These are phyloP conservation scores for Pollenia griseotomentosa DNA, from an alignment of 2,888 invertebrate species.

Conservation along the genomic window DNA sequence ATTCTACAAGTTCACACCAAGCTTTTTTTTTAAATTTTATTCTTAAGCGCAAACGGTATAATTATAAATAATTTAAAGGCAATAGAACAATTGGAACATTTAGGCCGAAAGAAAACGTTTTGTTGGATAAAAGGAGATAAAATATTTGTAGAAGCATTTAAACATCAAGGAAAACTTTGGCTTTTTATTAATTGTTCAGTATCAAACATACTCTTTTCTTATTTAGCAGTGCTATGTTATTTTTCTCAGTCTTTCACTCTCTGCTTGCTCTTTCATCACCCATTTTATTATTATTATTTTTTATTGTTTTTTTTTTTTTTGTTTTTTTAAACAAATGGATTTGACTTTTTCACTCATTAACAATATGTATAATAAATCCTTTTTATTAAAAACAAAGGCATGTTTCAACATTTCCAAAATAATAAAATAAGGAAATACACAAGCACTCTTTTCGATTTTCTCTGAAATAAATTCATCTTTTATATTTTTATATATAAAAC, in stretches of 20 bases:
- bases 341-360: not conserved
- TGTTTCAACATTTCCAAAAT: conserved; percentile 22
- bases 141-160: conserved; percentile 40
- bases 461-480: conserved; percentile 67
- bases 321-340: conserved; percentile 14
- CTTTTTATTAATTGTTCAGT: conserved; percentile 66
- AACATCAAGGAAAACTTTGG: conserved; percentile 65
- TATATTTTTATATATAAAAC: conserved; percentile 43
- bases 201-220: conserved; percentile 64
- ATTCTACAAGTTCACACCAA: conserved; percentile 40
- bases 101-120: conserved; percentile 31
- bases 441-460: conserved; percentile 61
- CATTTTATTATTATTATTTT: conserved; percentile 30
- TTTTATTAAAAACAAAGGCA: not conserved
- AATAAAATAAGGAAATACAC: conserved; percentile 59
- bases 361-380: not conserved
- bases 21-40: not conserved
- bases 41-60: conserved; percentile 42
- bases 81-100: conserved; percentile 58
- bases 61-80: conserved; percentile 3
- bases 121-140: conserved; percentile 18
- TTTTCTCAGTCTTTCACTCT: conserved; percentile 50
- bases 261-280: conserved; percentile 75
- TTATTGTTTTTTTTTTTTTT: conserved; percentile 15
- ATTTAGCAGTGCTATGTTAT: conserved; percentile 62